Evolutionary conservation across 2,113 vertebrate species (phyloP), one percentile per base, ranked within the genome.

Genomic region (Pelvicachromis taeniatus): DNA sequence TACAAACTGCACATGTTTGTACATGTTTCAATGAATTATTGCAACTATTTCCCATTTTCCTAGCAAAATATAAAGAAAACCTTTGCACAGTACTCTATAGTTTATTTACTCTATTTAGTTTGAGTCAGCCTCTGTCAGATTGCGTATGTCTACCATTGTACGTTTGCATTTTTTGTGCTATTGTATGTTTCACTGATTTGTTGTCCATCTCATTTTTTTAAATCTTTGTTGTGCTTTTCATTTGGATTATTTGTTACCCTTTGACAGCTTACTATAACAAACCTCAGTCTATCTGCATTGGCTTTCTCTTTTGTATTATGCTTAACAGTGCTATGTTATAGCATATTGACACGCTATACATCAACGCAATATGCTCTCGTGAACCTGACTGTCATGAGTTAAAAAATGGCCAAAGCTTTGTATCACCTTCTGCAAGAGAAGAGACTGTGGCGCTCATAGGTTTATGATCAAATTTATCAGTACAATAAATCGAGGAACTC

Each of bases 401-500:
- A 75, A 75, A 75, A 75, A 75, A 75, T 73, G 16, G 42, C 29
- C 17, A 50, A 75, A 75, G 70, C 70, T 75, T 75, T 75, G 70
- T 75, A 23, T 55, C 63, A 78, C 59, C 59, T 65, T 86, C 38
- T 53, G 86, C 26, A 59, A 53, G 45, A 78, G 63, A 63, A 70
- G 38, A 78, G 59, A 85, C 45, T 38, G 70, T 29, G 80, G 55
- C 50, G 68, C 59, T 61, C 52, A n/a, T 56, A 63, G 82, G 59
- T 77, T 88, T 82, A 77, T 80, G 83, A 91, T 90, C 83, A 85
- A 55, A 87, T 85, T 87, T 87, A 85, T 87, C 82, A 87, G 73
- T 12, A 23, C 61, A 81, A 75, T 75, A 50, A 83, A 85, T 82
- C 45, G 2, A 87, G 70, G 55, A 88, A 85, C 81, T 85, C 65